Base-by-base conservation (phyloP, 2,888 invertebrate genomes). In the Dusona sp. region DNA sequence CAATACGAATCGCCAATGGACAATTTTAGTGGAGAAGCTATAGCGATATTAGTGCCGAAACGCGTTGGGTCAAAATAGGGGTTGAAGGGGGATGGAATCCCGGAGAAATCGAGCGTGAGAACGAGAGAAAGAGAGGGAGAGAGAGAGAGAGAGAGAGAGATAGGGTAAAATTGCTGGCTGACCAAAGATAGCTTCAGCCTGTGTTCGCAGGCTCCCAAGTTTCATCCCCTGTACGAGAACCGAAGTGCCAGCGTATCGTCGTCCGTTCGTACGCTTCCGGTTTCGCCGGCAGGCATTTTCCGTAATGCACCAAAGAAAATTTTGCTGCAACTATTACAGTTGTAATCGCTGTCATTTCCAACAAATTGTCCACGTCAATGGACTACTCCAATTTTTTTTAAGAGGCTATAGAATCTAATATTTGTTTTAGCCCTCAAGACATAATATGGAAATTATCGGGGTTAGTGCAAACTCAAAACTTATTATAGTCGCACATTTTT, bases 1-100 rank as follows among this genome's bases (percentile, higher is more conserved):
- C 90, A 90, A 90, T 89, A 85, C 88, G 81, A 88, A 82, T 67
- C 86, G 88, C 77, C 83, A 77, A 68, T 84, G 77, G 86, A 88
- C 88, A 65, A 65, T 78, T 79, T 54, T 73, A 54, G 83, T 64
- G 51, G 42, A 29, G 19, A 73, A 51, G 65, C 36, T 73, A 65
- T 29, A 64, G 83, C 48, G 77, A 77, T 79, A 73, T 83, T 83
- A 73, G 48, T 48, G 48, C 61, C 42, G n/a, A 29, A 61, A 61
- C 16, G 51, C 45, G 19, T 38, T 54, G n/a, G 19, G 22, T 25
- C 25, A 33, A 48, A 51, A 38, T 51, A n/a, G n/a, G 51, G 83
- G 73, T 74, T 65, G 57, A 33, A 83, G 57, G 36, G 64, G 65
- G 64, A 78, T 61, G 45, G 25, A 57, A 68, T 36, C 22, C 19